A percentile compares a stretch with the other conserved stretches of the same genome.
phyloP scores from a whole-genome alignment of 2,113 vertebrate species.

The Gadus chalcogrammus region DNA sequence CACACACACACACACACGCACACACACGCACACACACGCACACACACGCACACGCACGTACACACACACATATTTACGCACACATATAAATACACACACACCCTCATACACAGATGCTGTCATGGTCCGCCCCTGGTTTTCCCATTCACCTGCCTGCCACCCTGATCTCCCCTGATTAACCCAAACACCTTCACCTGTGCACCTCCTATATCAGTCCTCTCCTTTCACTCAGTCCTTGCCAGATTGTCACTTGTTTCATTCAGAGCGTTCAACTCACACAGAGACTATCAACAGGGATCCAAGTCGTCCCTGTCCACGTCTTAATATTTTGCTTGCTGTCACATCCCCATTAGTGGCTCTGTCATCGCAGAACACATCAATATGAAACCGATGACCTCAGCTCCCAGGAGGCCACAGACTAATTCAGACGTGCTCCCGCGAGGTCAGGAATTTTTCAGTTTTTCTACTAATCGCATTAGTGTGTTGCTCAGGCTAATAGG shows the following conservation, averaged over 20 bases:
- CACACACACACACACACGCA: background rate
- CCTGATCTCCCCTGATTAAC: too few relatives aligned
- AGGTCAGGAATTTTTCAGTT: conserved; percentile 58
- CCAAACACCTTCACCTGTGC: too few relatives aligned
- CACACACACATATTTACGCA: background rate
- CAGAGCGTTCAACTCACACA: background rate
- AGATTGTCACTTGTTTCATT: too few relatives aligned
- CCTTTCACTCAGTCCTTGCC: too few relatives aligned
- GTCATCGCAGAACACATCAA: conserved; percentile 35
- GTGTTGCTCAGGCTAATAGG: conserved; percentile 41
- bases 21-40: background rate
- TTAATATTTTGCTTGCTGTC: conserved; percentile 30
- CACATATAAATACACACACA: background rate
- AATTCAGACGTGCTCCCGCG: conserved; percentile 41
- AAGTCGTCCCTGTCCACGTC: conserved; percentile 38
- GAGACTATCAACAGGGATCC: conserved; percentile 36
- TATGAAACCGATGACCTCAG: conserved; percentile 52
- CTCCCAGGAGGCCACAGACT: conserved; percentile 40
- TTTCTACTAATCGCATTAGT: conserved; percentile 48
- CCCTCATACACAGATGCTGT: background rate
- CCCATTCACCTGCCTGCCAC: too few relatives aligned
- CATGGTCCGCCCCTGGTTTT: too few relatives aligned
- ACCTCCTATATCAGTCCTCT: too few relatives aligned
- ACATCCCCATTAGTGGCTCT: conserved; percentile 31
- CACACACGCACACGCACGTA: background rate